Base-by-base conservation (phyloP, 2,797 vertebrate species). In the Mormyrus proboscirostris region DNA sequence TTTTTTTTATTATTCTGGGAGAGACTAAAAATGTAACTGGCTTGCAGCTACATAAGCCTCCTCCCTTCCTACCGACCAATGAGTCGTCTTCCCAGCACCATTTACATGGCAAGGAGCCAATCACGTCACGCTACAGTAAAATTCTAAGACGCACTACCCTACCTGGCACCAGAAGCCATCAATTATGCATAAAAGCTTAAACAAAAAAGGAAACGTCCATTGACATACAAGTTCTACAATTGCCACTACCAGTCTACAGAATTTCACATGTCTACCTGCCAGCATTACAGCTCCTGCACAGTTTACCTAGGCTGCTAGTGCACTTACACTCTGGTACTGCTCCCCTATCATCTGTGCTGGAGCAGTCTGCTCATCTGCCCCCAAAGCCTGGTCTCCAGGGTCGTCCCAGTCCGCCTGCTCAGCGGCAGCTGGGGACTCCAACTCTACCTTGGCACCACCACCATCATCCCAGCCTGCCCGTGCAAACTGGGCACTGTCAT, bases 381-480 rank as follows among this genome's bases (percentile, higher is more conserved):
- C 50, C 49, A 76, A 76, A 57, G 16, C 76, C 53, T 49, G 41
- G n/a, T 59, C 53, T 38, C 82, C 82, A 49, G 51, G 19, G 53
- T 19, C 9, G 73, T 93, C 94, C 95, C 94, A 94, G 88, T 50
- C 92, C 47, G 94, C 93, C 83, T 94, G 84, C 90, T 89, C 86
- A 88, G 91, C 88, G 86, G 90, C 92, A 90, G n/a, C 73, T 88
- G 9, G 41, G 47, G 9, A 49, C 2, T 62, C 86, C 88, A 65
- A 76, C 9, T 8, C 47, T 16, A 65, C 47, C 88, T 89, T 91
- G 90, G 90, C 91, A 33, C 93, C 94, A 3, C 95, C 95, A 88
- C 96, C 95, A 87, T 96, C 95, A 53, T 94, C 96, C 96, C 96
- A 96, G 93, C 94, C 92, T 94, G 92, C 55, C 91, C 86, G 91